Evolutionary conservation across 2,888 invertebrate species (phyloP).

Genomic region (Eilema griseolum): DNA sequence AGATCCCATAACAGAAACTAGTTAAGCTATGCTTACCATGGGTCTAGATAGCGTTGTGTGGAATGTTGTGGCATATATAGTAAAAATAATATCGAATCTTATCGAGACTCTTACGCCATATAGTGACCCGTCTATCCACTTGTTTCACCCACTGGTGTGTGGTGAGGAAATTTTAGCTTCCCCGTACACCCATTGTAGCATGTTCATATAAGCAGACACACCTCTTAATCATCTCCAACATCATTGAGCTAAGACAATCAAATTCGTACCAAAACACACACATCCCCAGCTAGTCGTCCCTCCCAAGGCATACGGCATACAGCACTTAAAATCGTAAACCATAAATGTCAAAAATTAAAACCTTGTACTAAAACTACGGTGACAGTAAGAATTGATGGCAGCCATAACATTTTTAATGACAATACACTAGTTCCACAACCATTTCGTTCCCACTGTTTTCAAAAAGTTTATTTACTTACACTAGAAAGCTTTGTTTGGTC

Average conservation of each 20-base stretch:
- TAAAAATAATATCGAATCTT: no score
- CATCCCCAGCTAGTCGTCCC: slow-evolving; percentile 13
- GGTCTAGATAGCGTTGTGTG: no score
- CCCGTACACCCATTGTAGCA: neutral
- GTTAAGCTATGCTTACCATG: no score
- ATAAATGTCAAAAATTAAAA: slow-evolving; percentile 81
- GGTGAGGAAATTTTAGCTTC: neutral
- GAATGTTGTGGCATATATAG: no score
- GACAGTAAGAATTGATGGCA: slow-evolving; percentile 79
- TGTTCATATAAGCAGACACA: slow-evolving; percentile 4
- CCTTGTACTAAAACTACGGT: slow-evolving; percentile 71
- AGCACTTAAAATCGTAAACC: slow-evolving; percentile 30
- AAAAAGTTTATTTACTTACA: slow-evolving; percentile 75
- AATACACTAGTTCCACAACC: slow-evolving; percentile 63
- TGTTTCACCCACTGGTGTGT: neutral
- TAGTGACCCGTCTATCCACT: no score
- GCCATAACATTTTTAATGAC: slow-evolving; percentile 80
- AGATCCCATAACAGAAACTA: no score
- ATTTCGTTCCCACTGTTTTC: slow-evolving; percentile 70
- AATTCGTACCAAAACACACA: slow-evolving; percentile 17
- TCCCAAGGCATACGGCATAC: slow-evolving; percentile 23
- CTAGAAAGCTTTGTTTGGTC: slow-evolving; percentile 72
- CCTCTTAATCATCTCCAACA: slow-evolving; percentile 24
- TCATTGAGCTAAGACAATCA: slow-evolving; percentile 25
- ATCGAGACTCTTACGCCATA: neutral